Evolutionary conservation across 2,113 vertebrate genomes (phyloP).

Genomic region (Podarcis raffonei): DNA sequence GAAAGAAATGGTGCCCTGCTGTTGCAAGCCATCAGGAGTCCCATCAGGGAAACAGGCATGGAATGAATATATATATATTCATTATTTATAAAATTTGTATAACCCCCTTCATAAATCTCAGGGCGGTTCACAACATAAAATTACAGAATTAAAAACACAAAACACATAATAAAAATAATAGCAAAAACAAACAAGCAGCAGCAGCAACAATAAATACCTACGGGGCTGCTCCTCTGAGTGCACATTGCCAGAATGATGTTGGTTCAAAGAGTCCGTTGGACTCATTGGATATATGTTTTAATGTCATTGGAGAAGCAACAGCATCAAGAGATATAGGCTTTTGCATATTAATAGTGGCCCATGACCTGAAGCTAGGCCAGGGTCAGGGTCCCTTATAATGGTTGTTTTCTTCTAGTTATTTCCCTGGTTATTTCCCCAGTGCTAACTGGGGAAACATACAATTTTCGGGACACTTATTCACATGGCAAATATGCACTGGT

Average conservation of each 20-base stretch:
- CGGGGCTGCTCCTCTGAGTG: background rate
- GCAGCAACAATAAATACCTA: no score
- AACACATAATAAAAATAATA: no score
- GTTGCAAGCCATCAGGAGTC: no score
- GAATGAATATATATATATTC: no score
- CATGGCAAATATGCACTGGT: background rate
- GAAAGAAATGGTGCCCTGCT: no score
- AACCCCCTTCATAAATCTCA: no score
- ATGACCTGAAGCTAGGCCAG: background rate
- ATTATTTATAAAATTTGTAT: no score
- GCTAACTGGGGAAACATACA: background rate
- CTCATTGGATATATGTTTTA: background rate
- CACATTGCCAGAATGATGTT: background rate
- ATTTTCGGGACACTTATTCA: background rate
- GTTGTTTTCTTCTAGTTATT: background rate
- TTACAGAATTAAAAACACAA: no score
- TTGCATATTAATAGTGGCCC: background rate
- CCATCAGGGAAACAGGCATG: no score
- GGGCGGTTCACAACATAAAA: no score
- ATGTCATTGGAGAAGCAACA: background rate
- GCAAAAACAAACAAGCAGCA: no score
- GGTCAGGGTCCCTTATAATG: background rate
- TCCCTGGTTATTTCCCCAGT: background rate
- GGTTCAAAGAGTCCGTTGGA: background rate
- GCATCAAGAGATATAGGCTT: background rate